These are phyloP conservation scores for Loxodonta africana DNA, from an alignment of 2,113 vertebrate species.

Conservation along the genomic window DNA sequence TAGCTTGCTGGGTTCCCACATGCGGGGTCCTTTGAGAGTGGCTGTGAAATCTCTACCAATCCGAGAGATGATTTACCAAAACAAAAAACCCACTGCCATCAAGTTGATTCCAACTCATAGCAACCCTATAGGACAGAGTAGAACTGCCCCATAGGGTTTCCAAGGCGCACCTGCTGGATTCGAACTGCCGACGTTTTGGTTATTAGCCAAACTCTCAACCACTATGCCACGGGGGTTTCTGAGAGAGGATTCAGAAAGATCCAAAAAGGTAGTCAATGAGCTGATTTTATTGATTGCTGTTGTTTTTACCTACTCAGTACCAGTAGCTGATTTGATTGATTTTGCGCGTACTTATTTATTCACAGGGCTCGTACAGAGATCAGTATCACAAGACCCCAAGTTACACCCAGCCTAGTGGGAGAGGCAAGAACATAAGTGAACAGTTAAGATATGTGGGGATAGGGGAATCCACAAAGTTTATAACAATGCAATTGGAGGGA, in stretches of 20 bases:
- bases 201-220: too few species aligned
- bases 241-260: not conserved
- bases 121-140: too few species aligned
- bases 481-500: rapidly evolving
- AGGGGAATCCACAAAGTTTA: not conserved
- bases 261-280: not conserved
- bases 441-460: rapidly evolving
- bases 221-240: too few species aligned
- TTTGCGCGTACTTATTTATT: conserved; percentile 50
- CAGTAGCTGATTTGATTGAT: conserved; percentile 26
- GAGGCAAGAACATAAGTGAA: not conserved
- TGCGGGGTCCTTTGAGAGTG: not conserved
- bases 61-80: not conserved
- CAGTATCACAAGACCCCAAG: not conserved
- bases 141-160: too few species aligned
- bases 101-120: too few species aligned
- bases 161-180: too few species aligned
- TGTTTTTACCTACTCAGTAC: conserved; percentile 16
- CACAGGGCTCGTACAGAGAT: not conserved
- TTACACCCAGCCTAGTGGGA: not conserved
- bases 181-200: too few species aligned
- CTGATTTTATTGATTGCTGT: not conserved
- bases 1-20: not conserved
- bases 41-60: not conserved
- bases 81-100: too few species aligned